These are phyloP conservation scores for Antennarius maculatus DNA, from an alignment of 2,797 vertebrate species.

Conservation along the genomic window DNA sequence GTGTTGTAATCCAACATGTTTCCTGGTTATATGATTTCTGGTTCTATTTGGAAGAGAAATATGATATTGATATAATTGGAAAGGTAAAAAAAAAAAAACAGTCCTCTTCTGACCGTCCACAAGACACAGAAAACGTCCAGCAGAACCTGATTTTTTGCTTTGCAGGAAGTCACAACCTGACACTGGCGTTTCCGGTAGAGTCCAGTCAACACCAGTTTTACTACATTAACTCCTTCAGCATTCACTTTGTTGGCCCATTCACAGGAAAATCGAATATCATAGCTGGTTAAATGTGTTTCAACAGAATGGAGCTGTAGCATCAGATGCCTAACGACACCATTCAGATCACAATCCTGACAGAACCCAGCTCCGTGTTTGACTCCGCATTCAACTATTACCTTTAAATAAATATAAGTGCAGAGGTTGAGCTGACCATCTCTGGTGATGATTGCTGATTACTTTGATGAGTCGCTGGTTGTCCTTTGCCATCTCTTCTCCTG, in stretches of 20 bases:
- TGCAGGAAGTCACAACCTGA: constrained; percentile 86
- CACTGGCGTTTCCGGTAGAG: constrained; percentile 85
- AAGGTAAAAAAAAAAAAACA: no score
- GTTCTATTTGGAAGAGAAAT: no score
- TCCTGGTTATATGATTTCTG: no score
- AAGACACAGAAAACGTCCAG: constrained; percentile 93
- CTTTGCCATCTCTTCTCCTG: constrained; percentile 86
- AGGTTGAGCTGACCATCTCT: constrained; percentile 85
- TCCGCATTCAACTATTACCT: constrained; percentile 87
- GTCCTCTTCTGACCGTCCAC: constrained; percentile 62
- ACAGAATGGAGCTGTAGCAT: constrained; percentile 75
- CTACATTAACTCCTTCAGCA: constrained; percentile 85
- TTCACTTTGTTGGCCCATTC: constrained; percentile 85
- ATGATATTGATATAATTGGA: no score
- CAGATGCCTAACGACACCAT: constrained; percentile 86
- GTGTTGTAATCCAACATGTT: no score
- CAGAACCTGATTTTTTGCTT: constrained; percentile 91
- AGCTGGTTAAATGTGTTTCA: constrained; percentile 88
- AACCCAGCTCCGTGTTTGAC: constrained; percentile 89
- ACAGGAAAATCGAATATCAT: constrained; percentile 83
- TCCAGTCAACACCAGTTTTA: constrained; percentile 88
- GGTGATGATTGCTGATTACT: constrained; percentile 90
- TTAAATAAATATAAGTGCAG: constrained; percentile 34
- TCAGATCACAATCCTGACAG: constrained; percentile 88
- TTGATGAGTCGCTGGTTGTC: constrained; percentile 65